Conservation (phyloP, 2,113 vertebrate species). For the Forbesichthys papilliferus region DNA sequence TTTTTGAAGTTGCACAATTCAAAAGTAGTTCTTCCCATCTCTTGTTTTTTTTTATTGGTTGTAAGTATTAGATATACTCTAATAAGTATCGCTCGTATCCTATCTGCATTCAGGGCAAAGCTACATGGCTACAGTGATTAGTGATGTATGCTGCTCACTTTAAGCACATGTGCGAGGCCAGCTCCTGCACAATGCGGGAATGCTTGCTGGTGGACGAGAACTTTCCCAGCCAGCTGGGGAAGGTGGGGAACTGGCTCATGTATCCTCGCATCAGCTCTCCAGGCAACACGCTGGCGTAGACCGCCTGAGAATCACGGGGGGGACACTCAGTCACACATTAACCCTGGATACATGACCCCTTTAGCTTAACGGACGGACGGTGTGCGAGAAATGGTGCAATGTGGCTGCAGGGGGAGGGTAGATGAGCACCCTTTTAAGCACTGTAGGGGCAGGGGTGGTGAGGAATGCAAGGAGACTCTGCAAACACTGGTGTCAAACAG, state of each 20-base stretch:
- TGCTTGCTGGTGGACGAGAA: conserved; percentile 88
- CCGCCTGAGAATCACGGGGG: conserved; percentile 75
- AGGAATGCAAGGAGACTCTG: no score
- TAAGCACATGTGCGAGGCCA: conserved; percentile 90
- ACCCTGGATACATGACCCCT: not conserved
- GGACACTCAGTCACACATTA: conserved; percentile 12
- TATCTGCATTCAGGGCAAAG: not conserved
- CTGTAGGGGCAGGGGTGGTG: no score
- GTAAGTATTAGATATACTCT: no score
- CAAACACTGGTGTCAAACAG: no score
- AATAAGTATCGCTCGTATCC: no score
- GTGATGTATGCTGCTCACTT: conserved; percentile 75
- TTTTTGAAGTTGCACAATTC: no score
- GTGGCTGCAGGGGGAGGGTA: no score
- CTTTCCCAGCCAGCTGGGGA: conserved; percentile 95
- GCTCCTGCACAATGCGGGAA: conserved; percentile 87
- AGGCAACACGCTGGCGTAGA: conserved; percentile 95
- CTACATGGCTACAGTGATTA: not conserved
- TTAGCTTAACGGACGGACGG: no score
- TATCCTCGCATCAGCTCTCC: conserved; percentile 96
- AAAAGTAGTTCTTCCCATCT: no score
- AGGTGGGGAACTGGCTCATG: conserved; percentile 91
- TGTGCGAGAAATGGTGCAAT: no score
- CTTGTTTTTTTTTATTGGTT: no score
- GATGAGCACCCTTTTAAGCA: no score